Base-by-base conservation (phyloP, 2,797 vertebrate genomes). In the Pelobates cultripes region DNA sequence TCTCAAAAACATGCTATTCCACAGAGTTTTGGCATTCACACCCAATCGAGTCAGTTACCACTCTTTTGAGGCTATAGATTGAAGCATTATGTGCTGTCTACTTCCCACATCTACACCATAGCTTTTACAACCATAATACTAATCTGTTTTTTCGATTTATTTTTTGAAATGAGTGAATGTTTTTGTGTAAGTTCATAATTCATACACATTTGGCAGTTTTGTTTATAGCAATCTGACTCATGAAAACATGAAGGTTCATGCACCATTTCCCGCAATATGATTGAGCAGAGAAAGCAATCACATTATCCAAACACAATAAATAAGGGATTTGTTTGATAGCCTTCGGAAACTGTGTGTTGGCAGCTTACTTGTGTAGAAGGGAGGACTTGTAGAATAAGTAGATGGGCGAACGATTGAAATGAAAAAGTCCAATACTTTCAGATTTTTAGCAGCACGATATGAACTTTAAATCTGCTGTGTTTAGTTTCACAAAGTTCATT, bases 261-360 rank as follows among this genome's bases (percentile, higher is more conserved):
- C 57, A 61, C 14, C 57, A 61, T 61, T 61, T 61, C 57, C 57
- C 57, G 10, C 57, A 61, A 61, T 61, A 15, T 3, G 57, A 61
- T n/a, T 61, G 57, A 61, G 15, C 12, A 61, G 14, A 13, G 57
- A 61, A 61, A 61, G 14, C 9, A 61, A 61, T 61, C 57, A 61
- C 57, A 61, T 61, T 61, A 61, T 61, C 57, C 57, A 61, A 61
- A 61, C 57, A 61, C 57, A 61, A 61, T 61, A 61, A 61, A 61
- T 61, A 61, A 15, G 57, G 14, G 57, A 61, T 61, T 61, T 61
- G 57, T 61, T 61, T 61, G 57, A 61, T 13, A 61, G 57, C 57
- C 15, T 61, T 61, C 14, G 57, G 57, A 14, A 61, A 12, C 15
- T 61, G 57, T n/a, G 12, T 60, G 57, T 14, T 10, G 57, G 57